phyloP scores from a whole-genome alignment of 2,113 vertebrate species.

The Perca schrenkii region DNA sequence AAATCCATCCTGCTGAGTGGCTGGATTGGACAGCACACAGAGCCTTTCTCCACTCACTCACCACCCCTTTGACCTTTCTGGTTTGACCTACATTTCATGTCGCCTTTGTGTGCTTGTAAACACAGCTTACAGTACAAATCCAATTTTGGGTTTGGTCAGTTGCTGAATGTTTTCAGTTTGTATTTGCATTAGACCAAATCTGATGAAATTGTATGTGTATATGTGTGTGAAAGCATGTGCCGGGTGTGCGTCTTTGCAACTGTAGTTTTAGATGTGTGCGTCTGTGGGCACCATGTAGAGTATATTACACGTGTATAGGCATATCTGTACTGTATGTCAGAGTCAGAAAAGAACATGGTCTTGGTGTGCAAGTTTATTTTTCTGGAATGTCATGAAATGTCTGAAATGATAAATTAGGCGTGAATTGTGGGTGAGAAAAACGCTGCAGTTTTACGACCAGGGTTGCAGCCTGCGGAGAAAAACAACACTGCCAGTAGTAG shows the following conservation, averaged over 20 bases:
- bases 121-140: conserved; percentile 28
- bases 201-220: conserved; percentile 10
- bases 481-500: conserved; percentile 4
- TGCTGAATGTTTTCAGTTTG: conserved; percentile 30
- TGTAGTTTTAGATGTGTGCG: neutral
- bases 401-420: conserved; percentile 13
- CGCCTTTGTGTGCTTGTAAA: conserved; percentile 45
- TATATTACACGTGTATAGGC: neutral
- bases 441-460: neutral
- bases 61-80: conserved; percentile 25
- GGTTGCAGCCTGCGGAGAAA: neutral
- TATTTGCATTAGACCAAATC: conserved; percentile 39
- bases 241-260: neutral
- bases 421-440: conserved; percentile 18
- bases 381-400: conserved; percentile 1
- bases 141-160: conserved; percentile 31
- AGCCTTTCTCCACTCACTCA: conserved; percentile 21
- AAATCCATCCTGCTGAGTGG: conserved; percentile 27
- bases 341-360: neutral
- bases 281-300: neutral
- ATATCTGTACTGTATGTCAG: neutral
- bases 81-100: conserved; percentile 66
- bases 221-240: conserved; percentile 8
- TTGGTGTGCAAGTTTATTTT: neutral
- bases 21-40: conserved; percentile 1